phyloP scores from a whole-genome alignment of 1,140 invertebrate genomes.

The Thereuonema tuberculata region DNA sequence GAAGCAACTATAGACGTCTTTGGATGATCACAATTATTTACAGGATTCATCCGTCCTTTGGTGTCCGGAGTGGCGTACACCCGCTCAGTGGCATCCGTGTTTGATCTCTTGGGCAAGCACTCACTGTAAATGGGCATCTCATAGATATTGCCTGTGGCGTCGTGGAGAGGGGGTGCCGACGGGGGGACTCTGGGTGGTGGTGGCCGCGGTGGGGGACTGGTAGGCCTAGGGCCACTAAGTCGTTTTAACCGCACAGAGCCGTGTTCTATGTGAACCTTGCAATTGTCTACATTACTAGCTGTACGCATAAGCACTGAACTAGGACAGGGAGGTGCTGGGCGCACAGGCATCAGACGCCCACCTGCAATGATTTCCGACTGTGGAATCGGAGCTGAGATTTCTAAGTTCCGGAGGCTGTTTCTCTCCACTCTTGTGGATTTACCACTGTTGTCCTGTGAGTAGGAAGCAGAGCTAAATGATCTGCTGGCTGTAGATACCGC shows the following conservation, averaged over 20 bases:
- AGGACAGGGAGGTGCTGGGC: constrained; percentile 21
- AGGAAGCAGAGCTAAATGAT: constrained; percentile 41
- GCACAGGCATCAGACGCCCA: constrained; percentile 39
- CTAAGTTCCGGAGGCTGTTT: constrained; percentile 50
- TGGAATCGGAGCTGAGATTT: constrained; percentile 65
- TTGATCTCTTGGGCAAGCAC: background rate
- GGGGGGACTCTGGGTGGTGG: constrained; percentile 25
- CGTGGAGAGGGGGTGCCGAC: background rate
- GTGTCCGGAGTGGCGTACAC: background rate
- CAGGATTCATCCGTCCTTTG: background rate
- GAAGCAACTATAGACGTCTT: constrained; percentile 2
- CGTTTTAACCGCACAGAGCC: constrained; percentile 56
- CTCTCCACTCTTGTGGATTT: constrained; percentile 44
- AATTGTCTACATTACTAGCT: constrained; percentile 9
- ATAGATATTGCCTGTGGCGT: background rate
- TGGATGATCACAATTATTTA: background rate
- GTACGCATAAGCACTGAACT: background rate
- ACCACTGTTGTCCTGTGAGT: constrained; percentile 41
- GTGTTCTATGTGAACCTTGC: constrained; percentile 28
- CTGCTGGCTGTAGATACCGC: constrained; percentile 31
- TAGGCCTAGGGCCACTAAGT: constrained; percentile 50
- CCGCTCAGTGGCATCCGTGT: background rate
- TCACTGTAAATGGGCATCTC: constrained; percentile 10
- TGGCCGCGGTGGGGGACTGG: constrained; percentile 45
- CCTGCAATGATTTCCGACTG: constrained; percentile 49